Evolutionary conservation across 2,888 invertebrate species (phyloP).

Genomic region (Baccha elongata): DNA sequence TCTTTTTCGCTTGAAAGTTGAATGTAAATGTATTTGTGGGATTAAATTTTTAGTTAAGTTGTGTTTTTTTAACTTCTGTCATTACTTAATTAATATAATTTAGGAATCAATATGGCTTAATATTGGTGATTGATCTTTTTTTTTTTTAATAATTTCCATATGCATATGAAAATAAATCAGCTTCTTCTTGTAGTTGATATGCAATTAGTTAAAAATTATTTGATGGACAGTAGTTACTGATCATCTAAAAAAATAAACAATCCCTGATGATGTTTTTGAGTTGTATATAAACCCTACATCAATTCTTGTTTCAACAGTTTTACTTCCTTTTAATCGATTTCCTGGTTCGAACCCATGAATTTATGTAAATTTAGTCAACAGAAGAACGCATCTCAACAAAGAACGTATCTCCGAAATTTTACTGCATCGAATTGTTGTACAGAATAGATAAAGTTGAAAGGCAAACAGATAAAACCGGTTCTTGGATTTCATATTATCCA

Average conservation of each 20-base stretch:
- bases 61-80: background rate
- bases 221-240: too few relatives aligned
- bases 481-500: background rate
- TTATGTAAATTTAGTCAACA: constrained; percentile 30
- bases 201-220: background rate
- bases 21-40: background rate
- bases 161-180: background rate
- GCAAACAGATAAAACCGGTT: constrained; percentile 40
- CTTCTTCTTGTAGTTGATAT: constrained; percentile 13
- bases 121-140: constrained; percentile 13
- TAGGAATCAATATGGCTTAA: background rate
- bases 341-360: background rate
- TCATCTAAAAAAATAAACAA: too few relatives aligned
- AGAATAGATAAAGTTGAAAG: constrained; percentile 32
- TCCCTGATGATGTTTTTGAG: too few relatives aligned
- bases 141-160: background rate
- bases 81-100: background rate
- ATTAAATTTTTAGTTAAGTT: background rate
- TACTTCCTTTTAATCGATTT: too few relatives aligned
- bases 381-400: background rate
- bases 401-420: constrained; percentile 3
- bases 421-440: background rate
- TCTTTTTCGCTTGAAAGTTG: constrained; percentile 6
- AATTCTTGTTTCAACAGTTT: too few relatives aligned
- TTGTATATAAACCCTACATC: too few relatives aligned